Conservation (phyloP, 2,797 vertebrate species). For the Sebastiscus albofasciatus region DNA sequence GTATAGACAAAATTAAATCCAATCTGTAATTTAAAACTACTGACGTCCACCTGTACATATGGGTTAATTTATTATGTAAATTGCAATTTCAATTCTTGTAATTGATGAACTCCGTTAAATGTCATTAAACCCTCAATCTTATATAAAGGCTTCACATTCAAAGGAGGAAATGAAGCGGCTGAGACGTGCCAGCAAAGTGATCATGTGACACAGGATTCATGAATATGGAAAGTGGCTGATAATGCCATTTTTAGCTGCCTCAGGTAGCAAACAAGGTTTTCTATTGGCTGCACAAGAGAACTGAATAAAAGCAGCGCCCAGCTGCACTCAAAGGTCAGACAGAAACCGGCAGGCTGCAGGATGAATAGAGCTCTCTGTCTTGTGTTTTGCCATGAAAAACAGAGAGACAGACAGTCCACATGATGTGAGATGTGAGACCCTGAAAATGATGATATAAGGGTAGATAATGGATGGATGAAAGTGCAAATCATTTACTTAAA, state of each 20-base stretch:
- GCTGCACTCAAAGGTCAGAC: conserved; percentile 47
- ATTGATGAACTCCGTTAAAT: background rate
- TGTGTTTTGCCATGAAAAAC: conserved; percentile 1
- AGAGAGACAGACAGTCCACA: background rate
- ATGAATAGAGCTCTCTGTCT: conserved; percentile 24
- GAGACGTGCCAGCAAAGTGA: background rate
- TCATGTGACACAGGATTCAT: conserved; percentile 15
- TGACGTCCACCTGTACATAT: background rate
- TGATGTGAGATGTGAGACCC: background rate
- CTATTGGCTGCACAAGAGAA: background rate
- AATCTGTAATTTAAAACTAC: background rate
- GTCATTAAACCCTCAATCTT: background rate
- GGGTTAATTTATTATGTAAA: background rate
- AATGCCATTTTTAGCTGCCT: conserved; percentile 20
- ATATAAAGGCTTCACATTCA: background rate
- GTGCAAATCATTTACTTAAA: background rate
- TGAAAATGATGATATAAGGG: background rate
- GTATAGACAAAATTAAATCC: background rate
- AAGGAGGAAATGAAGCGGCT: background rate
- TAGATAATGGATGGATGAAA: background rate
- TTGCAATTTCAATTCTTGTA: background rate
- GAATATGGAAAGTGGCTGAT: conserved; percentile 22
- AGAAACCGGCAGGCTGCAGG: conserved; percentile 2
- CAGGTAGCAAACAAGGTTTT: conserved; percentile 14
- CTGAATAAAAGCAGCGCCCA: conserved; percentile 34